Evolutionary conservation across 2,888 invertebrate genomes (phyloP).

Genomic region (Toxonevra muliebris): DNA sequence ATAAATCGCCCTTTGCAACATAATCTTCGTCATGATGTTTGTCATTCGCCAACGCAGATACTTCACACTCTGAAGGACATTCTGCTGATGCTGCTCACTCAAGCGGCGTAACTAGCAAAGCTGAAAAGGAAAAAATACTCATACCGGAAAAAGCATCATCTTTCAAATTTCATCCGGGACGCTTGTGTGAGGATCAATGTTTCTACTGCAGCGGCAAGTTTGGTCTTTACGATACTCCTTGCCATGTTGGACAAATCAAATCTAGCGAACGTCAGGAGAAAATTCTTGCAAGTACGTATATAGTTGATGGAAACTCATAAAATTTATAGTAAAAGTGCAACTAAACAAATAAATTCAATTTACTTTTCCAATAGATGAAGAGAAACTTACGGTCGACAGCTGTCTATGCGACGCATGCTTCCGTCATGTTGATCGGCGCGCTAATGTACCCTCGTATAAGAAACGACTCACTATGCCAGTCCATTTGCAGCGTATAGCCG

Average conservation of each 20-base stretch:
- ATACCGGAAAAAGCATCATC: slow-evolving; percentile 90
- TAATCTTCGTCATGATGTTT: background rate
- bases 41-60: slow-evolving; percentile 45
- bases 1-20: background rate
- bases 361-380: slow-evolving; percentile 70
- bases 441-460: slow-evolving; percentile 76
- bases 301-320: background rate
- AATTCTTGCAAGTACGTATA: slow-evolving; percentile 75
- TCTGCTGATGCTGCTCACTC: slow-evolving; percentile 36
- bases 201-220: slow-evolving; percentile 89
- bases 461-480: slow-evolving; percentile 66
- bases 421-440: slow-evolving; percentile 84
- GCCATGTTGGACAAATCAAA: slow-evolving; percentile 87
- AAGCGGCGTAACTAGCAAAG: slow-evolving; percentile 52
- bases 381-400: slow-evolving; percentile 83
- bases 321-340: background rate
- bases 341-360: background rate
- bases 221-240: slow-evolving; percentile 85
- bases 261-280: slow-evolving; percentile 82
- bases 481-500: slow-evolving; percentile 37
- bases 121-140: slow-evolving; percentile 69
- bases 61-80: slow-evolving; percentile 58
- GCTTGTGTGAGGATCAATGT: slow-evolving; percentile 85
- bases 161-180: slow-evolving; percentile 84
- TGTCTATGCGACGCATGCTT: slow-evolving; percentile 90